Evolutionary conservation across 1,140 invertebrate genomes (phyloP).

Genomic region (Grapholita molesta): DNA sequence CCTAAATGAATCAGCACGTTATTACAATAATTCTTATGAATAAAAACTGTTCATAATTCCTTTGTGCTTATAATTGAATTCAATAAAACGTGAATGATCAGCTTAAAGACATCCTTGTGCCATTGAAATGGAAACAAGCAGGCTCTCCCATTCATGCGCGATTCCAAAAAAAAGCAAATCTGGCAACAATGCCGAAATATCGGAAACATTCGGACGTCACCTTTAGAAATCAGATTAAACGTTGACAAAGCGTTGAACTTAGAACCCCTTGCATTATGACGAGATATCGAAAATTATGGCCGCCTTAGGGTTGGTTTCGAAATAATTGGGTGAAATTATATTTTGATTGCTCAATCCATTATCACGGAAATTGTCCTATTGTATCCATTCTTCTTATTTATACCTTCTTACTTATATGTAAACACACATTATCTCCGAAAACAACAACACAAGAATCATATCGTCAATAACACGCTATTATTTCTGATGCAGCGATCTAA

Average conservation of each 20-base stretch:
- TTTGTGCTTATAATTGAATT: neutral
- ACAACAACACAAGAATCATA: too few relatives aligned
- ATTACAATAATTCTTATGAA: neutral
- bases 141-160: neutral
- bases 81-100: neutral
- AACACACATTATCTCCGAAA: too few relatives aligned
- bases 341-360: too few relatives aligned
- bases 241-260: constrained; percentile 4
- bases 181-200: neutral
- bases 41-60: neutral
- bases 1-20: neutral
- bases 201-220: constrained; percentile 1
- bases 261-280: constrained; percentile 47
- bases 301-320: neutral
- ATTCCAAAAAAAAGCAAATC: constrained; percentile 3
- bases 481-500: neutral
- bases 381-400: too few relatives aligned
- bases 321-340: too few relatives aligned
- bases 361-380: too few relatives aligned
- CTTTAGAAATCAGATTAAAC: constrained; percentile 11
- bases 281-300: constrained; percentile 57
- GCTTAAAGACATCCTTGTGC: neutral
- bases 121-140: neutral
- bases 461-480: neutral
- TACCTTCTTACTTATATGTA: too few relatives aligned